Evolutionary conservation across 2,888 invertebrate genomes (phyloP).

Genomic region (Mellilla xanthometata): DNA sequence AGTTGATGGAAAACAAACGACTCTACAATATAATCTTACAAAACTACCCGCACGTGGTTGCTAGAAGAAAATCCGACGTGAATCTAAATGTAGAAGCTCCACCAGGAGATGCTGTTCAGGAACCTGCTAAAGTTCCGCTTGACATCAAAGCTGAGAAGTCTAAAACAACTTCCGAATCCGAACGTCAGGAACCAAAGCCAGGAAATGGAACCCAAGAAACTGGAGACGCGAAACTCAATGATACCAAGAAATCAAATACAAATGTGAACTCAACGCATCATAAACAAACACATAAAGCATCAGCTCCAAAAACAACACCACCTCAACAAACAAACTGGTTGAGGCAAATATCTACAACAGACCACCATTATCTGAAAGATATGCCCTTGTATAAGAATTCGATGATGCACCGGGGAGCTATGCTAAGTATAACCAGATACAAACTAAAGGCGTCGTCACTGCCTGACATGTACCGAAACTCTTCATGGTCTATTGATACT

Average conservation of each 20-base stretch:
- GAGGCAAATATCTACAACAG: conserved; percentile 72
- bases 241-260: conserved; percentile 27
- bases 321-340: conserved; percentile 50
- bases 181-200: conserved; percentile 20
- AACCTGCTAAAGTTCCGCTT: conserved; percentile 58
- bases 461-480: conserved; percentile 94
- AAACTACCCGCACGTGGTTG: conserved; percentile 86
- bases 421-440: conserved; percentile 91
- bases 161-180: conserved; percentile 33
- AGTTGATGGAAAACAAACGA: conserved; percentile 83
- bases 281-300: conserved; percentile 28
- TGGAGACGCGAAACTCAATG: conserved; percentile 23
- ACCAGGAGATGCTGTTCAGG: conserved; percentile 28
- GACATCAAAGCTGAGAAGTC: conserved; percentile 48
- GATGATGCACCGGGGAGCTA: conserved; percentile 92
- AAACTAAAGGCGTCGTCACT: conserved; percentile 92
- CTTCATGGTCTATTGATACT: conserved; percentile 87
- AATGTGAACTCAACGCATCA: conserved; percentile 24
- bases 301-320: conserved; percentile 22
- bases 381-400: conserved; percentile 89
- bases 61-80: conserved; percentile 83
- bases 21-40: conserved; percentile 86
- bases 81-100: conserved; percentile 63
- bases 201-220: conserved; percentile 24
- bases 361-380: conserved; percentile 87